Conservation (phyloP, 2,797 vertebrate genomes). For the Tapera naevia region DNA sequence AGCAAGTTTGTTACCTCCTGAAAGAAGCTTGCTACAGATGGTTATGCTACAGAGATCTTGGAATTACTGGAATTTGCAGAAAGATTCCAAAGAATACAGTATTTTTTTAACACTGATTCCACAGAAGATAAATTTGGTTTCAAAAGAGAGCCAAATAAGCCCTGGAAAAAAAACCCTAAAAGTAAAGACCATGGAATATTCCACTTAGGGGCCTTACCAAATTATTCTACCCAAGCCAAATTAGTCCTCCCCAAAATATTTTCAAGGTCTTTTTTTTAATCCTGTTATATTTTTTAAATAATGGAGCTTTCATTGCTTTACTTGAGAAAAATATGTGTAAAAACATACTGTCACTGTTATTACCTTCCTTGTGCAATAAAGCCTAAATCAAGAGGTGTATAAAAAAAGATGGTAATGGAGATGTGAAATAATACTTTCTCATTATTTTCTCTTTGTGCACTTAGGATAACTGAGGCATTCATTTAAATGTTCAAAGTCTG, state of each 20-base stretch:
- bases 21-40: background rate
- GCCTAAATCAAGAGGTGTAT: background rate
- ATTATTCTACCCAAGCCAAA: background rate
- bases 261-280: background rate
- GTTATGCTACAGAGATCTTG: background rate
- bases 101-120: background rate
- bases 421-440: background rate
- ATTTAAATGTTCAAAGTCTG: slow-evolving; percentile 33
- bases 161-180: background rate
- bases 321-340: background rate
- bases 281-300: background rate
- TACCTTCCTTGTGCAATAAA: background rate
- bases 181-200: background rate
- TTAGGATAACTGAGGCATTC: background rate
- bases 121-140: background rate
- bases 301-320: background rate
- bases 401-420: background rate
- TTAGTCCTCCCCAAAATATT: background rate
- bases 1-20: background rate
- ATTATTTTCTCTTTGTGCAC: background rate
- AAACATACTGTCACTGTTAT: background rate
- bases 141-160: background rate
- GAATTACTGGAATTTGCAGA: background rate
- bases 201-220: background rate
- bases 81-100: background rate